Conservation (phyloP, 2,888 invertebrate genomes). For the Caenorhabditis sp. region DNA sequence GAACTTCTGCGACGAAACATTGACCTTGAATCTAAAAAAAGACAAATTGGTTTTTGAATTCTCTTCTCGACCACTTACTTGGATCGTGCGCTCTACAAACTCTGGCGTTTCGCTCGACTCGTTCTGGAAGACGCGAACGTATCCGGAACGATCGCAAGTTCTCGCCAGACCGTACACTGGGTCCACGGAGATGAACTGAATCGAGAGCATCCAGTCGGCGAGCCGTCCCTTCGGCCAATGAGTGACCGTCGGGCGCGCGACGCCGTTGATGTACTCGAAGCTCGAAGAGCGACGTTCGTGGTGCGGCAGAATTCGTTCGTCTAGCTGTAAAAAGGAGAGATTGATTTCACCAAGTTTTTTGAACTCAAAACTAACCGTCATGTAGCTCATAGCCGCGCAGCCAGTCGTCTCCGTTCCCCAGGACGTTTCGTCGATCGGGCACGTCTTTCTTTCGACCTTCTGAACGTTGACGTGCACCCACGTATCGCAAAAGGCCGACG, state of each 20-base stretch:
- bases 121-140: constrained; percentile 37
- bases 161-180: constrained; percentile 56
- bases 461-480: constrained; percentile 43
- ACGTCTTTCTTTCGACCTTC: constrained; percentile 34
- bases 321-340: constrained; percentile 34
- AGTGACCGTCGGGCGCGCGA: constrained; percentile 35
- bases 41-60: neutral
- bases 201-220: constrained; percentile 50
- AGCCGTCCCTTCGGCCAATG: constrained; percentile 48
- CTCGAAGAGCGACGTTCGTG: constrained; percentile 50
- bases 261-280: constrained; percentile 45
- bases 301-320: constrained; percentile 50
- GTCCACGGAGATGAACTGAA: constrained; percentile 51
- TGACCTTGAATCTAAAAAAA: constrained; percentile 45
- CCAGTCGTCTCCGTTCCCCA: constrained; percentile 42
- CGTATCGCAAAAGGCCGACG: constrained; percentile 10
- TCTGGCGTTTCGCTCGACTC: neutral
- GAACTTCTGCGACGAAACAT: constrained; percentile 44
- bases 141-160: constrained; percentile 54
- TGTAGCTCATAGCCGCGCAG: constrained; percentile 48
- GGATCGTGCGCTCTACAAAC: neutral
- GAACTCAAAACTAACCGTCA: constrained; percentile 41
- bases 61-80: neutral
- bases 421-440: constrained; percentile 38
- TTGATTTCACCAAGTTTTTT: neutral